A percentile compares a stretch with the other conserved stretches of the same genome.
Evolutionary conservation across 2,797 vertebrate species (phyloP).

Genomic region (Phataginus tricuspis): DNA sequence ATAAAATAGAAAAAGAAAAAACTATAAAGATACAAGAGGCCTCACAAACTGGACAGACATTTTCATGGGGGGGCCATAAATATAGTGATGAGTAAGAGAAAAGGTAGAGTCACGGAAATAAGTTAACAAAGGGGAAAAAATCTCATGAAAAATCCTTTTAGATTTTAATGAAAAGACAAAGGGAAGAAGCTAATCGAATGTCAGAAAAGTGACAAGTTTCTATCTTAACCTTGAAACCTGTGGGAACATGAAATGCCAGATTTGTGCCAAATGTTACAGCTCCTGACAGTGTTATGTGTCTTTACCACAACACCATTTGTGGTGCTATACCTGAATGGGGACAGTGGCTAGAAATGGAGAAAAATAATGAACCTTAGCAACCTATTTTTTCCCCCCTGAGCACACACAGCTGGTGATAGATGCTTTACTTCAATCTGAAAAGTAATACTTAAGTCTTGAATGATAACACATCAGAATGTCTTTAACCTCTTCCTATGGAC

Average conservation of each 20-base stretch:
- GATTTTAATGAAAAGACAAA: conserved; percentile 43
- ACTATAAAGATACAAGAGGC: not conserved
- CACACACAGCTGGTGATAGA: conserved; percentile 60
- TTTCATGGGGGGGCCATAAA: not conserved
- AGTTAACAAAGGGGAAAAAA: not conserved
- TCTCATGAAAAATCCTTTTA: not conserved
- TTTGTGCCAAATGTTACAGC: conserved; percentile 74
- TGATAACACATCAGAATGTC: not conserved
- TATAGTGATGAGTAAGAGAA: not conserved
- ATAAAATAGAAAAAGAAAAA: not conserved
- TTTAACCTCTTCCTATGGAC: not conserved
- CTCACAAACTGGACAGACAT: not conserved
- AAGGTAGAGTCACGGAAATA: not conserved
- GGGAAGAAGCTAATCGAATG: conserved; percentile 48
- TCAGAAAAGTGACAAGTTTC: conserved; percentile 66
- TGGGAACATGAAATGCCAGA: conserved; percentile 71
- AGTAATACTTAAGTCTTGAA: not conserved
- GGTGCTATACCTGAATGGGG: conserved; percentile 80
- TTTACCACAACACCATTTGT: conserved; percentile 84
- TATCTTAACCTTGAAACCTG: conserved; percentile 81
- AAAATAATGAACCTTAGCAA: conserved; percentile 76
- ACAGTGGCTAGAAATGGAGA: conserved; percentile 63
- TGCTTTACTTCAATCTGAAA: conserved; percentile 1
- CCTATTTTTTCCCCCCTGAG: conserved; percentile 42
- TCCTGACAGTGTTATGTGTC: conserved; percentile 83